These are phyloP conservation scores for Archips xylosteana DNA, from an alignment of 2,888 invertebrate species.

Conservation along the genomic window DNA sequence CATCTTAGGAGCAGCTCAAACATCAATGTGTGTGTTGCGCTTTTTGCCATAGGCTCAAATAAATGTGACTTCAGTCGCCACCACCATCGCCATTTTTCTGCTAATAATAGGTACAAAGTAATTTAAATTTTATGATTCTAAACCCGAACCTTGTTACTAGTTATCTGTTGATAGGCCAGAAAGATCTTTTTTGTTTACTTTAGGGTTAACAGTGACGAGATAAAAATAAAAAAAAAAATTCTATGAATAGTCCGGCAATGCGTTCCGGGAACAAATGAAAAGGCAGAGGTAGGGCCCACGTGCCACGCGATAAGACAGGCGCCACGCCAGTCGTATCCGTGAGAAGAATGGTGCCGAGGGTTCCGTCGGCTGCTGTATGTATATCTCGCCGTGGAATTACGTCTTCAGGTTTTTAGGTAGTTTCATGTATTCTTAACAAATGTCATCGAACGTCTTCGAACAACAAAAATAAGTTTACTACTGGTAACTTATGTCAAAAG, in stretches of 20 bases:
- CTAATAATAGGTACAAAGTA: too few species aligned
- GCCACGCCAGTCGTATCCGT: constrained; percentile 68
- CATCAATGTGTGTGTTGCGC: too few species aligned
- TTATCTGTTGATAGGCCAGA: neutral
- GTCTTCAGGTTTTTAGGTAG: neutral
- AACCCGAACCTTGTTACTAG: neutral
- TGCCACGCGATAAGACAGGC: constrained; percentile 74
- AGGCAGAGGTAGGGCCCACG: constrained; percentile 66
- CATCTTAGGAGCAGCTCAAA: too few species aligned
- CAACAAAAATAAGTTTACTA: too few species aligned
- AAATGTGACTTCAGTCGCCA: too few species aligned
- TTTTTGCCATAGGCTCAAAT: too few species aligned
- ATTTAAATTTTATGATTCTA: too few species aligned
- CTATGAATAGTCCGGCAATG: constrained; percentile 13
- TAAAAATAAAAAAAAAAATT: constrained; percentile 8
- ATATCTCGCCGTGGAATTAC: neutral
- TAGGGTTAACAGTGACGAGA: constrained; percentile 21
- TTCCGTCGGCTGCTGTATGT: constrained; percentile 3
- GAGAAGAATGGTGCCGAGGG: neutral
- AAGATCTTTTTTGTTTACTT: neutral
- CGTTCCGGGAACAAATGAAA: constrained; percentile 46
- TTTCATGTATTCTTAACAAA: neutral
- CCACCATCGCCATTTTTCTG: too few species aligned
- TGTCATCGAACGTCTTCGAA: too few species aligned
- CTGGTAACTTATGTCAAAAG: too few species aligned